Conservation (phyloP, 2,797 vertebrate genomes). For the Urosaurus nigricauda region DNA sequence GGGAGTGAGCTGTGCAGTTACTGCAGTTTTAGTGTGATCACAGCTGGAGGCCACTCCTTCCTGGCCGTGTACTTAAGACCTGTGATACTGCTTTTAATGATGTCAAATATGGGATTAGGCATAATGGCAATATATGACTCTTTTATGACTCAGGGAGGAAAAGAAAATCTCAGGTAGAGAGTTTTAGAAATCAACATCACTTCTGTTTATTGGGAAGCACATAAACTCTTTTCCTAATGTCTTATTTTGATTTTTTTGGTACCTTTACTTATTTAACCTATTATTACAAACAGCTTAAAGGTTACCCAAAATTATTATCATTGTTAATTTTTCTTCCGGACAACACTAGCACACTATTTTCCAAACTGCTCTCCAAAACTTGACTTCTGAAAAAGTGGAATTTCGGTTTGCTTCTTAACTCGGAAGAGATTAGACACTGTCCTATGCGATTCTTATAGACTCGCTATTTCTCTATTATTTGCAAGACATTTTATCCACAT, state of each 20-base stretch:
- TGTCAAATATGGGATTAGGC: too few relatives aligned
- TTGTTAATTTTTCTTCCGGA: background rate
- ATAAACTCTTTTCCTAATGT: background rate
- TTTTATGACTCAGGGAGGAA: background rate
- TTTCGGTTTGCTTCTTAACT: conserved; percentile 52
- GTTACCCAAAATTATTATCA: too few relatives aligned
- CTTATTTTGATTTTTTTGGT: background rate
- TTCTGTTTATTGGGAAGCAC: background rate
- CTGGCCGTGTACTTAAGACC: too few relatives aligned
- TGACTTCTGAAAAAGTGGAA: conserved; percentile 35
- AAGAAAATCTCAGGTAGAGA: background rate
- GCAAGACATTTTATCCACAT: conserved; percentile 59
- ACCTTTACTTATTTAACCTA: background rate
- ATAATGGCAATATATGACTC: background rate
- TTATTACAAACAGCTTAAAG: background rate
- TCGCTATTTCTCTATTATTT: conserved; percentile 66
- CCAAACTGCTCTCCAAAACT: conserved; percentile 45
- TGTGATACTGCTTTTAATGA: too few relatives aligned
- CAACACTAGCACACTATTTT: background rate
- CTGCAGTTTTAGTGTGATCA: too few relatives aligned
- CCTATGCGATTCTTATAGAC: conserved; percentile 45
- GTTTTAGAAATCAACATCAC: background rate
- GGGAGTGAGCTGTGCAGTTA: too few relatives aligned
- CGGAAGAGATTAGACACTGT: conserved; percentile 50
- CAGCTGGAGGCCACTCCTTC: too few relatives aligned